phyloP scores from a whole-genome alignment of 1,140 invertebrate species.

The Bathynomus jamesi region DNA sequence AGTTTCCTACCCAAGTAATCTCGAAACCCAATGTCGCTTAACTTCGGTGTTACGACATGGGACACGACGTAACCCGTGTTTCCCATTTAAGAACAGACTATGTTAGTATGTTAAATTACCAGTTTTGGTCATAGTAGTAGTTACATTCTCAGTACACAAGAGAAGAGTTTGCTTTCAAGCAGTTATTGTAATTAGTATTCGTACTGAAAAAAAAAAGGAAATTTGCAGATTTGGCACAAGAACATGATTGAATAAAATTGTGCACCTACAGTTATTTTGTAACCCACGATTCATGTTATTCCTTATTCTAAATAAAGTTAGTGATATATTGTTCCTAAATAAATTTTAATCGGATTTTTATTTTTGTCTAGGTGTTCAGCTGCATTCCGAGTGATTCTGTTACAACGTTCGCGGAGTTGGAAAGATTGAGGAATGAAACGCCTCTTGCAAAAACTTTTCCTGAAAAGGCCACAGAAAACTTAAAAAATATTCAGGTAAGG shows the following conservation, averaged over 20 bases:
- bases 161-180: too few relatives aligned
- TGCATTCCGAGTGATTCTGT: constrained; percentile 5
- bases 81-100: too few relatives aligned
- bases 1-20: too few relatives aligned
- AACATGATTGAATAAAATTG: neutral
- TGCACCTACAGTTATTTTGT: neutral
- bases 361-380: neutral
- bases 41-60: too few relatives aligned
- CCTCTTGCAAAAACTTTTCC: constrained; percentile 2
- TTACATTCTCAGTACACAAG: too few relatives aligned
- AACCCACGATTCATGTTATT: neutral
- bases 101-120: too few relatives aligned
- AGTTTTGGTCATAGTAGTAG: too few relatives aligned
- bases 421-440: neutral
- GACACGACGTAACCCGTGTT: too few relatives aligned
- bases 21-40: too few relatives aligned
- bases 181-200: too few relatives aligned
- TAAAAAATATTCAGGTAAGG: constrained; percentile 5
- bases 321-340: neutral
- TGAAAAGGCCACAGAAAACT: neutral
- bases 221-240: neutral
- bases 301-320: neutral
- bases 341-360: neutral
- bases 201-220: neutral
- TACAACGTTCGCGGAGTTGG: neutral